phyloP scores from a whole-genome alignment of 2,888 invertebrate genomes.

The Caprella mutica region DNA sequence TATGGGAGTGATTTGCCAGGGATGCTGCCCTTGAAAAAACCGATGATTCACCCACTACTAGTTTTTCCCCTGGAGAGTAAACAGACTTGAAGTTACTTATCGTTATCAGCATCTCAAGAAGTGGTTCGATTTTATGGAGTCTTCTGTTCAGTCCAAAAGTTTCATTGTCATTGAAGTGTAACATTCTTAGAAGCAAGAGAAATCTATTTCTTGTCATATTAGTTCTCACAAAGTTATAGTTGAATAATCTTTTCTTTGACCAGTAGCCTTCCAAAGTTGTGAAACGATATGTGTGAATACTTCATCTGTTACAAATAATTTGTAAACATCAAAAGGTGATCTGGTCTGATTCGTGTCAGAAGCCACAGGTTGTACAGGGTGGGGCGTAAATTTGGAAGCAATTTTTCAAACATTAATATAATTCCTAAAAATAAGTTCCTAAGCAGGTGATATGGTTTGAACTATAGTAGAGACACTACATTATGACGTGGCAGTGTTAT shows the following conservation, averaged over 20 bases:
- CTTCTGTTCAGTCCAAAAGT: slow-evolving; percentile 5
- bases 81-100: slow-evolving; percentile 8
- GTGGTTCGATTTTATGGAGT: slow-evolving; percentile 10
- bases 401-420: no score
- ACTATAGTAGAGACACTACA: no score
- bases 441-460: no score
- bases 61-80: slow-evolving; percentile 7
- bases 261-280: slow-evolving; percentile 6
- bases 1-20: slow-evolving; percentile 5
- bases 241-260: slow-evolving; percentile 6
- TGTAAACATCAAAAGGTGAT: no score
- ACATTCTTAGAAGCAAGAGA: neutral
- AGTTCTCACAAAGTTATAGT: neutral
- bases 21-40: neutral
- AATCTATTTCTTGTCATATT: slow-evolving; percentile 3
- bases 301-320: no score
- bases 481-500: no score
- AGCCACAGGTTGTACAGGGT: no score
- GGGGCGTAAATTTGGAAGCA: no score
- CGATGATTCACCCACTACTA: neutral
- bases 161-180: slow-evolving; percentile 11
- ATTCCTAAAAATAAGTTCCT: no score
- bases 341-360: no score
- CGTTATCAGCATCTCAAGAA: slow-evolving; percentile 7
- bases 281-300: no score